Evolutionary conservation across 1,140 invertebrate genomes (phyloP).

Genomic region (Ips typographus): DNA sequence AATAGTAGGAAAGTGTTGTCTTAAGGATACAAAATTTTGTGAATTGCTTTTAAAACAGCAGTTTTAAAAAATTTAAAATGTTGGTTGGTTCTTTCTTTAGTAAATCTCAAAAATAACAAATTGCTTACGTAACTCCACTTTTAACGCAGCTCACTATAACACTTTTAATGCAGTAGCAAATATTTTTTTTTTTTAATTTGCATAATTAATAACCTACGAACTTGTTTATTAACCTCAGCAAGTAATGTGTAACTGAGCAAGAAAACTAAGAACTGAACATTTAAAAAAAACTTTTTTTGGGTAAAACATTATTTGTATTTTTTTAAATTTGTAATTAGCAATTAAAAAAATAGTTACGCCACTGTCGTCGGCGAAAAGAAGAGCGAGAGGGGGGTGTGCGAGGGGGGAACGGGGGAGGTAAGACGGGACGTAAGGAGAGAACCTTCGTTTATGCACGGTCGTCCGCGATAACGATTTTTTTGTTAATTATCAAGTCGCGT

Average conservation of each 20-base stretch:
- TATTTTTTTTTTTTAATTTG: too few relatives aligned
- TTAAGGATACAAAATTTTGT: too few relatives aligned
- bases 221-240: not conserved
- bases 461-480: slow-evolving; percentile 54
- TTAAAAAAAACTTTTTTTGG: not conserved
- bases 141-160: too few relatives aligned
- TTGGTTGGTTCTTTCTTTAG: too few relatives aligned
- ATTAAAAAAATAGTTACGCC: slow-evolving; percentile 32
- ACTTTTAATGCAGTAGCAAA: too few relatives aligned
- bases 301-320: not conserved
- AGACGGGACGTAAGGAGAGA: slow-evolving; percentile 43
- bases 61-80: too few relatives aligned
- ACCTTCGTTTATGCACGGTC: slow-evolving; percentile 52
- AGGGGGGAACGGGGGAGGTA: slow-evolving; percentile 18
- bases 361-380: slow-evolving; percentile 33
- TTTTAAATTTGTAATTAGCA: slow-evolving; percentile 31
- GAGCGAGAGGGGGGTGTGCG: slow-evolving; percentile 28
- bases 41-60: too few relatives aligned
- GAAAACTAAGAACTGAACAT: not conserved
- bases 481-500: slow-evolving; percentile 55
- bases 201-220: too few relatives aligned
- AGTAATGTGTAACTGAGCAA: not conserved
- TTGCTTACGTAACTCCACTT: too few relatives aligned
- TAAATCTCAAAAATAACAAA: too few relatives aligned
- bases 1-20: too few relatives aligned